Evolutionary conservation across 2,113 vertebrate species (phyloP), one percentile per base, ranked within the genome.

Genomic region (Gymnarchus niloticus): DNA sequence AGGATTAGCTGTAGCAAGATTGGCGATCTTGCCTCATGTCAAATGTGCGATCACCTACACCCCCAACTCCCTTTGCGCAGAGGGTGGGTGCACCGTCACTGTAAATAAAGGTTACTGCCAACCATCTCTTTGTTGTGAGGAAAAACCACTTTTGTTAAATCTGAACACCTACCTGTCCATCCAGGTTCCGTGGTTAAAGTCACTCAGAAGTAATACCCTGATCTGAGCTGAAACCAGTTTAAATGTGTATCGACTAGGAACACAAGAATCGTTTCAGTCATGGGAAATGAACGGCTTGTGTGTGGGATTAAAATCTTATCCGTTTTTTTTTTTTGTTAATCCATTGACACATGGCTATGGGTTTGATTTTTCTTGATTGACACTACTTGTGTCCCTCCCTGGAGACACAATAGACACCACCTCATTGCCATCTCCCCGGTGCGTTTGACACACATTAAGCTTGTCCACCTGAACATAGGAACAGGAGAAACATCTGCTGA

Each of bases 401-500:
- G 65, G 78, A 61, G 85, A 61, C n/a, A 12, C 25, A 12, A 21
- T n/a, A n/a, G 28, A 33, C 78, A 48, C 21, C 0, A 1, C 25
- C 73, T 56, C 44, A 7, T 76, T n/a, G 49, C 56, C 19, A 5
- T 44, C 51, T 86, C 77, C 17, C 25, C 57, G 48, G 77, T 65
- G 85, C 76, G 46, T 86, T 86, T n/a, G 56, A 44, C 81, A 48
- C 48, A 69, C 23, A 46, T 12, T 54, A 33, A 81, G 56, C 77
- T 59, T 25, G 37, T 81, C 56, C 3, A 59, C 28, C 77, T 46
- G 48, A 51, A 61, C 77, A 44, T 25, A 59, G 44, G 46, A 59
- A 49, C 56, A 59, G 41, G 41, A 51, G 54, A 57, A 56, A 48
- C n/a, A 65, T 33, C 25, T 17, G 33, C 33, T n/a, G n/a, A n/a